Evolutionary conservation across 2,113 vertebrate genomes (phyloP).

Genomic region (Coptodon bakossiorum): DNA sequence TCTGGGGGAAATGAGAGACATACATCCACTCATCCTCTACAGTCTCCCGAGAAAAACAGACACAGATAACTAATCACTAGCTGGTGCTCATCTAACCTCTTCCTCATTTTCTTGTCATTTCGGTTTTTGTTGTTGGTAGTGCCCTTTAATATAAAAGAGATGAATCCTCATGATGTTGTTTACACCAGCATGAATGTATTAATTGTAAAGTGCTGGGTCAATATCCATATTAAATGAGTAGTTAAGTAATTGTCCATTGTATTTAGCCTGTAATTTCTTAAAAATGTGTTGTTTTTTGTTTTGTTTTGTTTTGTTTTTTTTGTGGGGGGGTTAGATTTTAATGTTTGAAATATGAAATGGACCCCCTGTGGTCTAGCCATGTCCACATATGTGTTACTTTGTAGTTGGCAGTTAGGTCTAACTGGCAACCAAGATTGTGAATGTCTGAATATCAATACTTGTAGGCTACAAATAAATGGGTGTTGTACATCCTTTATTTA

Average conservation of each 20-base stretch:
- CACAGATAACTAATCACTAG: constrained; percentile 31
- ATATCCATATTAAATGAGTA: not conserved
- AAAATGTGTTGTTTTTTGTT: not conserved
- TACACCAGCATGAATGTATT: not conserved
- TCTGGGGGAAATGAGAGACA: constrained; percentile 18
- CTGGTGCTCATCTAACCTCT: not conserved
- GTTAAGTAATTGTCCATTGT: not conserved
- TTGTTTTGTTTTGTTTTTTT: fast-evolving
- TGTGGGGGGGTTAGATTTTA: fast-evolving
- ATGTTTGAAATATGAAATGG: not conserved
- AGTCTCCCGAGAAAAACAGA: constrained; percentile 13
- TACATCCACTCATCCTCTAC: constrained; percentile 11
- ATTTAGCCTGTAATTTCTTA: not conserved
- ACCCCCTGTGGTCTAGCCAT: not conserved
- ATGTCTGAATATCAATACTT: not conserved
- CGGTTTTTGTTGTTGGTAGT: not conserved
- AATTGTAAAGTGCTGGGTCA: not conserved
- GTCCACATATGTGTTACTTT: not conserved
- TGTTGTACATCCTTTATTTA: not conserved
- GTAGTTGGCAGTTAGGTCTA: not conserved
- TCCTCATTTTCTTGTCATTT: not conserved
- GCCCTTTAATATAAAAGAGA: not conserved
- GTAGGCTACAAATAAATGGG: not conserved
- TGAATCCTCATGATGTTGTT: not conserved
- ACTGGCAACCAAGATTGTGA: not conserved